These are phyloP conservation scores for Nysson spinosus DNA, from an alignment of 2,888 invertebrate genomes.

Conservation along the genomic window DNA sequence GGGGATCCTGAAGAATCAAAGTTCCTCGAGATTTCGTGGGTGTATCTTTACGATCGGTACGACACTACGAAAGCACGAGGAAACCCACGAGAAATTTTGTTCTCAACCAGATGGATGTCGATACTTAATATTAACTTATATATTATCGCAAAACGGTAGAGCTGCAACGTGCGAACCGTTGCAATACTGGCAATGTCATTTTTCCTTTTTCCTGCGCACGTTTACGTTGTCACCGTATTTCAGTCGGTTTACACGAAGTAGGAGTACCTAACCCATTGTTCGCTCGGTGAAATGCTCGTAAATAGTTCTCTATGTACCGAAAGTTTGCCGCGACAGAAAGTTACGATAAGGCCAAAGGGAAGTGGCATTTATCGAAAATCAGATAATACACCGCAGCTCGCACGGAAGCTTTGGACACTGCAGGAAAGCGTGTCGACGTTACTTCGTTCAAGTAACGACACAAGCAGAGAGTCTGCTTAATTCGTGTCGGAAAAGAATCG, in stretches of 20 bases:
- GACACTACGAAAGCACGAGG: too few species aligned
- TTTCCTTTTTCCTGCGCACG: not conserved
- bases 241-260: not conserved
- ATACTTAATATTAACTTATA: too few species aligned
- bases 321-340: conserved; percentile 36
- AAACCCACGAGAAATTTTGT: too few species aligned
- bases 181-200: too few species aligned
- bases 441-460: not conserved
- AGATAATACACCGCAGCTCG: conserved; percentile 1
- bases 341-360: conserved; percentile 45
- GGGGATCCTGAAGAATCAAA: conserved; percentile 3
- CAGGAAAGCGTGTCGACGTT: conserved; percentile 1
- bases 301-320: conserved; percentile 13
- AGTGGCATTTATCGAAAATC: conserved; percentile 55
- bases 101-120: too few species aligned
- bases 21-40: not conserved
- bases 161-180: too few species aligned
- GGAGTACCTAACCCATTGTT: conserved; percentile 14
- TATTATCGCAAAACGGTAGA: too few species aligned
- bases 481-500: too few species aligned
- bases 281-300: conserved; percentile 11
- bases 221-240: not conserved
- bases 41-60: too few species aligned
- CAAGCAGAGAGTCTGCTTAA: conserved; percentile 15
- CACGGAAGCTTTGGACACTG: not conserved